Percentiles rank a stretch among this genome's conserved stretches.
These are phyloP conservation scores for Phycodurus eques DNA, from an alignment of 2,113 vertebrate genomes.

Conservation along the genomic window DNA sequence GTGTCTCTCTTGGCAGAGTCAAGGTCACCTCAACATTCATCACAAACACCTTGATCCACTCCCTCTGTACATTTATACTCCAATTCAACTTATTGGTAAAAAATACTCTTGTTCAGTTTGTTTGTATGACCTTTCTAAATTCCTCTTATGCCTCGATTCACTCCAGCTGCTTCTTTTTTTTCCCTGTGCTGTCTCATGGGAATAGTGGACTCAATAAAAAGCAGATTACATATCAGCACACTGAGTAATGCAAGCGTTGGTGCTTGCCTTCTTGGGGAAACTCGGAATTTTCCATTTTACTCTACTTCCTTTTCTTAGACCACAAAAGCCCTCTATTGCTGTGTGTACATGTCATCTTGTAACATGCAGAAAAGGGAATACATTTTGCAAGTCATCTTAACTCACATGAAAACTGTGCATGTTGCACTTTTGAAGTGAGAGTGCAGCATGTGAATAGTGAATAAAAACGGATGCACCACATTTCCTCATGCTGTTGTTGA, in stretches of 20 bases:
- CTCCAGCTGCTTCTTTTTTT: neutral
- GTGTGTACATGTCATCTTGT: constrained; percentile 49
- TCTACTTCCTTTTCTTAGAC: constrained; percentile 45
- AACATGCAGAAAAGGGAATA: constrained; percentile 43
- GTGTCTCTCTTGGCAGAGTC: neutral
- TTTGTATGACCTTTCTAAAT: constrained; percentile 9
- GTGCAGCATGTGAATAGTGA: neutral
- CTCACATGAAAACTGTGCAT: constrained; percentile 29
- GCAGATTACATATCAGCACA: constrained; percentile 21
- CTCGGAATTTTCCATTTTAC: constrained; percentile 39
- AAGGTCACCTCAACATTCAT: constrained; percentile 18
- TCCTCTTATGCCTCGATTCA: neutral
- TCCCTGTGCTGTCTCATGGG: constrained; percentile 2
- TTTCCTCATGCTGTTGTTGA: neutral
- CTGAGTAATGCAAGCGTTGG: neutral
- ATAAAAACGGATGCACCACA: constrained; percentile 21
- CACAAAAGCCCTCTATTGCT: constrained; percentile 24
- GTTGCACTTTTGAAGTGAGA: constrained; percentile 34
- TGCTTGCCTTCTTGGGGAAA: constrained; percentile 42
- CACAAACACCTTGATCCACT: constrained; percentile 3
- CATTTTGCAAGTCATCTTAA: constrained; percentile 48
- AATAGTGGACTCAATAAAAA: constrained; percentile 24
- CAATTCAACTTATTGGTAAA: neutral
- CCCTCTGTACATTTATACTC: neutral
- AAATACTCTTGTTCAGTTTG: neutral